phyloP scores from a whole-genome alignment of 53 echinoderm and acorn worm genomes.

The Actinopyga echinites region DNA sequence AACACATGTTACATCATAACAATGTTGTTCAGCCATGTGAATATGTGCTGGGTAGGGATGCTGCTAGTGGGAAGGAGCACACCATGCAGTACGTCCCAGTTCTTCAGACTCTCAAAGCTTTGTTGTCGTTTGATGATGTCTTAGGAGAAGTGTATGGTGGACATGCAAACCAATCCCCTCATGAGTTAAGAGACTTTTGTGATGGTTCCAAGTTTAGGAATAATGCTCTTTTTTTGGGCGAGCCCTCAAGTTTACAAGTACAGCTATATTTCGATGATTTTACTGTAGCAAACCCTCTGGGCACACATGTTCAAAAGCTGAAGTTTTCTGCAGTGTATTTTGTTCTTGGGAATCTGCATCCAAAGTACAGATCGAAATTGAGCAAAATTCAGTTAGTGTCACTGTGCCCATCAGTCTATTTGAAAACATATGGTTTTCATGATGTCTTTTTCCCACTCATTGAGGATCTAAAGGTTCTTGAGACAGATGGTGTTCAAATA shows the following conservation, averaged over 20 bases:
- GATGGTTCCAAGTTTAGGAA: constrained; percentile 24
- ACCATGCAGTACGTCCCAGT: constrained; percentile 13
- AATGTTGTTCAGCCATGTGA: background rate
- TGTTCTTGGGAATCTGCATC: constrained; percentile 30
- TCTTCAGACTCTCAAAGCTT: background rate
- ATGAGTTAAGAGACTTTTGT: background rate
- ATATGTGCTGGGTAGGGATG: constrained; percentile 7
- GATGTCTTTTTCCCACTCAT: constrained; percentile 23
- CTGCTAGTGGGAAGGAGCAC: background rate
- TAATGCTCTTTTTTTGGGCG: background rate
- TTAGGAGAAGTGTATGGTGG: constrained; percentile 16
- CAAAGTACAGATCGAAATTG: constrained; percentile 8
- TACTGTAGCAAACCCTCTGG: constrained; percentile 19
- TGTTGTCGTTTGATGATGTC: constrained; percentile 2
- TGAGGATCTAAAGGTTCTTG: constrained; percentile 18
- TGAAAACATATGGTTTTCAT: constrained; percentile 10
- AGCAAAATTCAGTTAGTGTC: background rate
- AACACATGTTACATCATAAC: background rate
- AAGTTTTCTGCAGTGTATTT: constrained; percentile 37
- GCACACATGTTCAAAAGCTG: background rate
- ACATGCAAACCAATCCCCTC: background rate
- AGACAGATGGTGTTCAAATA: background rate
- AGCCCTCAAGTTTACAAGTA: constrained; percentile 10
- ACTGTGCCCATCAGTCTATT: constrained; percentile 19
- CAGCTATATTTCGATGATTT: constrained; percentile 43